A percentile compares a stretch with the other conserved stretches of the same genome.
phyloP scores from a whole-genome alignment of 2,888 invertebrate species.

The Tridacna crocea region DNA sequence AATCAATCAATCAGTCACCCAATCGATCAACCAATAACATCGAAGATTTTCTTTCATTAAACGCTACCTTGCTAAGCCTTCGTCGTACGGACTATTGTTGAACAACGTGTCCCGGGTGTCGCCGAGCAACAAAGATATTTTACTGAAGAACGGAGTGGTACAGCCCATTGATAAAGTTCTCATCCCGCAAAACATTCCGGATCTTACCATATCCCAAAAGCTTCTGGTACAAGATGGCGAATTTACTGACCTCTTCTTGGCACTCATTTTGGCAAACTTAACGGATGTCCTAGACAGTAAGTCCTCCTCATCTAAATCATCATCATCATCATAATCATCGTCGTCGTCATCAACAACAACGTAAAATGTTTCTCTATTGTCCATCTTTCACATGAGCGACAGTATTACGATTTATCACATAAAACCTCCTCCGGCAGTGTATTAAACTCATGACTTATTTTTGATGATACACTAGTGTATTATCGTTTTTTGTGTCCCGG shows the following conservation, averaged over 20 bases:
- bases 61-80: background rate
- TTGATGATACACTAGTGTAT: no score
- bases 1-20: no score
- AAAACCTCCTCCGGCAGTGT: no score
- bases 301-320: background rate
- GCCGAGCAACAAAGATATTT: slow-evolving; percentile 41
- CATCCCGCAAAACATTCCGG: slow-evolving; percentile 36
- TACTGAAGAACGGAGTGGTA: slow-evolving; percentile 66
- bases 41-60: no score
- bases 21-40: no score
- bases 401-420: no score
- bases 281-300: slow-evolving; percentile 37
- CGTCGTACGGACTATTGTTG: slow-evolving; percentile 15
- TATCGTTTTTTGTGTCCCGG: no score
- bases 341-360: no score
- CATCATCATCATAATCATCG: no score
- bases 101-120: slow-evolving; percentile 8
- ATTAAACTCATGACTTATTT: no score
- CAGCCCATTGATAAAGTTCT: slow-evolving; percentile 64
- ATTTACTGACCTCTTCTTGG: slow-evolving; percentile 46
- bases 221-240: slow-evolving; percentile 40
- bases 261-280: slow-evolving; percentile 40
- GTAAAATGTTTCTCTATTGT: no score
- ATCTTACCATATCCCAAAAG: slow-evolving; percentile 32
- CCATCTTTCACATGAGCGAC: no score